phyloP scores from a whole-genome alignment of 1,140 invertebrate genomes.

The Pteromalus puparum region DNA sequence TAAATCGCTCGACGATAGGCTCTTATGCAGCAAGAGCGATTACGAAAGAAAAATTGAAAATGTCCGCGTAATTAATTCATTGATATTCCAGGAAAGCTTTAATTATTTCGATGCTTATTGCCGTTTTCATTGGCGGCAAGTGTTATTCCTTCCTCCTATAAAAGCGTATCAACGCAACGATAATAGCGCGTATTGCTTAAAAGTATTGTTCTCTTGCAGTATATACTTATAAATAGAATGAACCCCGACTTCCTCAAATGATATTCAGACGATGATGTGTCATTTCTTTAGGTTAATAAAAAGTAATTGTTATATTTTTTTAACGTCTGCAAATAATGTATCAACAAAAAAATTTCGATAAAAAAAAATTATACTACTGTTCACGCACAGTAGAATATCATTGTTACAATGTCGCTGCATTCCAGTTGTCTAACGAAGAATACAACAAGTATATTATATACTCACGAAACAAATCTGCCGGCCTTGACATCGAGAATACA shows the following conservation, averaged over 20 bases:
- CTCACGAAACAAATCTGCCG: conserved; percentile 86
- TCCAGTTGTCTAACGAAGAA: too few species aligned
- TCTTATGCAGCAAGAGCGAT: too few species aligned
- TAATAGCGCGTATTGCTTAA: neutral
- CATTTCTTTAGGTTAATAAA: neutral
- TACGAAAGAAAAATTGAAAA: neutral
- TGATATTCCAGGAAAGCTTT: conserved; percentile 3
- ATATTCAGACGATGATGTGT: conserved; percentile 4
- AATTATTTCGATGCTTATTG: conserved; percentile 3
- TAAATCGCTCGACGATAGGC: neutral
- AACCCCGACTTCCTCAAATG: conserved; percentile 1
- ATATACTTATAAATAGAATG: conserved; percentile 24
- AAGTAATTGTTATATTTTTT: neutral
- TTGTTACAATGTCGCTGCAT: neutral
- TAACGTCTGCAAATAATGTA: neutral
- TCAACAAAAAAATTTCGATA: too few species aligned
- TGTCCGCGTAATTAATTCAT: conserved; percentile 16
- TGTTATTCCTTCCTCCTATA: conserved; percentile 21
- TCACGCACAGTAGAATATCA: too few species aligned
- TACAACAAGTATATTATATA: conserved; percentile 55
- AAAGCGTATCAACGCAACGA: neutral
- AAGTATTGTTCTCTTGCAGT: conserved; percentile 23
- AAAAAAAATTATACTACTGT: too few species aligned
- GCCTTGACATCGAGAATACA: conserved; percentile 84
- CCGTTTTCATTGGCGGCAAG: neutral